Evolutionary conservation across 2,113 vertebrate species (phyloP).

Genomic region (Melospiza georgiana): DNA sequence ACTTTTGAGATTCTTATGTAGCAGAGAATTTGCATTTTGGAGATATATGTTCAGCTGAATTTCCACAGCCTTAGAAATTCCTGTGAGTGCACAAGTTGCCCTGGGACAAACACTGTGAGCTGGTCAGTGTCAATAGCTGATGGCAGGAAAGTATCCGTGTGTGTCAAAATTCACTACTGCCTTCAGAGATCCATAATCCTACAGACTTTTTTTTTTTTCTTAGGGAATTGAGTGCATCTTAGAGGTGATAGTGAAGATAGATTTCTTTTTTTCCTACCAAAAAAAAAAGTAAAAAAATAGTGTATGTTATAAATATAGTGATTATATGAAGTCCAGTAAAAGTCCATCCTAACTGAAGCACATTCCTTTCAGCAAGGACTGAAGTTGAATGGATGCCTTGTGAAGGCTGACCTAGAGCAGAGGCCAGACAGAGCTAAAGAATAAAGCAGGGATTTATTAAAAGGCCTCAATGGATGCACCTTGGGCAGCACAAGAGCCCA

Average conservation of each 20-base stretch:
- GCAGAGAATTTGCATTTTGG: not conserved
- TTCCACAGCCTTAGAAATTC: not conserved
- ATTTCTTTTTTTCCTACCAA: not conserved
- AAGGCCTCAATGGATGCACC: not conserved
- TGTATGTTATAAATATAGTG: not conserved
- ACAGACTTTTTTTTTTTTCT: not conserved
- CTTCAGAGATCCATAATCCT: not conserved
- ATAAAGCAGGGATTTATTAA: not conserved
- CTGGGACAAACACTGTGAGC: not conserved
- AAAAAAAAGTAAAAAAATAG: not conserved
- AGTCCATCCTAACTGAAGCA: not conserved
- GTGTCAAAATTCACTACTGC: not conserved
- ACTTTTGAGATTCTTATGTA: not conserved
- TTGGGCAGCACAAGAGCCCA: not conserved
- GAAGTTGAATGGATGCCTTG: not conserved
- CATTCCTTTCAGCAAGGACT: not conserved
- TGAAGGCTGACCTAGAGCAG: not conserved
- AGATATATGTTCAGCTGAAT: rapidly evolving
- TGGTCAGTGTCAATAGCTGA: not conserved
- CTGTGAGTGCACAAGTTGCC: not conserved
- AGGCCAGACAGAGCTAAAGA: not conserved
- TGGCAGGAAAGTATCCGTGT: rapidly evolving
- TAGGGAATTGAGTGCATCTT: not conserved
- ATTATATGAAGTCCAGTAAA: not conserved
- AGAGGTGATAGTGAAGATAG: not conserved